phyloP scores from a whole-genome alignment of 1,140 invertebrate genomes.

The Formica selysi region DNA sequence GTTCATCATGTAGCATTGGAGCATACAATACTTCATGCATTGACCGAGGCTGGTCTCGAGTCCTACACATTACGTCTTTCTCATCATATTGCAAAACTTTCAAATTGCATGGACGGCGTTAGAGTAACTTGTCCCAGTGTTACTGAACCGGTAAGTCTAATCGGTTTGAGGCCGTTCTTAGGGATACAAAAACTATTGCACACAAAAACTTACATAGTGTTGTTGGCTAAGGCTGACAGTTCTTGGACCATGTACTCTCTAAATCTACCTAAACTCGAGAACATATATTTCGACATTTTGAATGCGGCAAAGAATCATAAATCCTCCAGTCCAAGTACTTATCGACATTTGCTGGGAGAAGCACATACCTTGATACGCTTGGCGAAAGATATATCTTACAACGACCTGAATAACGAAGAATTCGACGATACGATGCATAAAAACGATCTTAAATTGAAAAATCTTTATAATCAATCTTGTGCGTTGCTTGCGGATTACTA shows the following conservation, averaged over 20 bases:
- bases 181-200: constrained; percentile 90
- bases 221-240: constrained; percentile 89
- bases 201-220: constrained; percentile 88
- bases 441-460: constrained; percentile 83
- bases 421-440: constrained; percentile 74
- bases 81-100: constrained; percentile 85
- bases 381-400: constrained; percentile 81
- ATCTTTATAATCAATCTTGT: constrained; percentile 88
- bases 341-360: constrained; percentile 89
- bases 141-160: constrained; percentile 90
- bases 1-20: constrained; percentile 90
- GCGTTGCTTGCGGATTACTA: constrained; percentile 89
- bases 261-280: constrained; percentile 88
- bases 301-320: constrained; percentile 89
- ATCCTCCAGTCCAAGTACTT: constrained; percentile 87
- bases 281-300: constrained; percentile 89
- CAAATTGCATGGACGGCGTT: constrained; percentile 78
- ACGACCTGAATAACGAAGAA: constrained; percentile 63
- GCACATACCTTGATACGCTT: constrained; percentile 89
- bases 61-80: constrained; percentile 91
- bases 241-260: constrained; percentile 91
- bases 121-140: constrained; percentile 87
- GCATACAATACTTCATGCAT: constrained; percentile 90
- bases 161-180: constrained; percentile 91
- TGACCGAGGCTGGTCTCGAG: constrained; percentile 92